Evolutionary conservation across 2,113 vertebrate species (phyloP).

Genomic region (Anhinga anhinga): DNA sequence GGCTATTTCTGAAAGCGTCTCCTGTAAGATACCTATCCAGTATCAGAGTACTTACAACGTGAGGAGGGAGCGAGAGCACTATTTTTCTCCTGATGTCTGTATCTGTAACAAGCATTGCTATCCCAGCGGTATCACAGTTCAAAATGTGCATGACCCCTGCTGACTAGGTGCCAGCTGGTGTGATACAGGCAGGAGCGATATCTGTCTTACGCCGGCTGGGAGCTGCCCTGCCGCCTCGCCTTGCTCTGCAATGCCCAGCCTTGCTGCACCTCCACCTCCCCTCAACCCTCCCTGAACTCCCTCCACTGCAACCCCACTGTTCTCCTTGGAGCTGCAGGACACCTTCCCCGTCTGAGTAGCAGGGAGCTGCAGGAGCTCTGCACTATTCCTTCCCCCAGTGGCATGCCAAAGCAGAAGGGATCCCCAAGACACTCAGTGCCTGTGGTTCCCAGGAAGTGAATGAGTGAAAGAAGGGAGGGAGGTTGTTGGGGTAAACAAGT

Average conservation of each 20-base stretch:
- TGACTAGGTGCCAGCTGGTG: neutral
- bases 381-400: neutral
- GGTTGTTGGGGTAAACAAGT: neutral
- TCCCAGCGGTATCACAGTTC: neutral
- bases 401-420: neutral
- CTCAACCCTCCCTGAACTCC: neutral
- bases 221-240: fast-evolving
- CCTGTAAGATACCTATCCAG: neutral
- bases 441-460: neutral
- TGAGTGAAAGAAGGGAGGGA: neutral
- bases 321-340: neutral
- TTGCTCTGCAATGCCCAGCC: neutral
- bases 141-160: neutral
- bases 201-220: fast-evolving
- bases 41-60: neutral
- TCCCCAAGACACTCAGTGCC: neutral
- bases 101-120: neutral
- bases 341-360: neutral
- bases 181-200: neutral
- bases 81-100: neutral
- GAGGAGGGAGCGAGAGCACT: neutral
- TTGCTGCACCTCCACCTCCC: neutral
- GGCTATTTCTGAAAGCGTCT: neutral
- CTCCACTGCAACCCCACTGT: fast-evolving
- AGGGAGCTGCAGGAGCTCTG: neutral